Base-by-base conservation (phyloP, 2,113 vertebrate genomes). In the Nothobranchius furzeri region DNA sequence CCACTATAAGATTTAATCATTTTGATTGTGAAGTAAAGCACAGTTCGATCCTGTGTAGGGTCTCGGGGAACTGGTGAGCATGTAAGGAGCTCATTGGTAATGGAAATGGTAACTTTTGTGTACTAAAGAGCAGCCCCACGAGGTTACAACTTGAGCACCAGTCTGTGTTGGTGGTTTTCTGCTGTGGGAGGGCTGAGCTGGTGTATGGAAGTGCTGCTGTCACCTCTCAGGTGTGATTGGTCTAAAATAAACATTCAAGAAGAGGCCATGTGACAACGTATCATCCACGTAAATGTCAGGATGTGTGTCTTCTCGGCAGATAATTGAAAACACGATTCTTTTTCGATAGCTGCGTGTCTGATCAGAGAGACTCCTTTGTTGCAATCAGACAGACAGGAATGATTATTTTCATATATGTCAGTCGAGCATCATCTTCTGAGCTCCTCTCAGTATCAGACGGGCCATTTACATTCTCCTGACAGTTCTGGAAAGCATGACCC, bases 371-470 rank as follows among this genome's bases (percentile, higher is more conserved):
- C 82, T 73, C 49, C 7, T 70, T 60, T 6, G 51, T 48, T 75
- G 73, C 76, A 81, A 79, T 87, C 85, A 78, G 65, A 61, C 81
- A 51, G 73, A 46, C 75, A 63, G 66, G 73, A 66, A 81, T 79
- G 79, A 81, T 85, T 87, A 81, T 72, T 79, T 66, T 24, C n/a
- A 68, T 30, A 45, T 70, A 84, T 69, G 73, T 79, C 79, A 72
- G 76, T 83, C 77, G 67, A 80, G 72, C 73, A 63, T 73, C 72
- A 53, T 68, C 61, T 46, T 20, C 64, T 51, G 63, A 64, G 60
- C 59, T 73, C 45, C 30, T 83, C 57, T 62, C 36, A 57, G 3
- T 36, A 54, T 77, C 58, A 76, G 64, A 71, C 47, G 37, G 58
- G 52, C 49, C 2, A 14, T 48, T 68, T 64, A 63, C n/a, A 30